A percentile compares a stretch with the other conserved stretches of the same genome.
Evolutionary conservation across 1,140 invertebrate genomes (phyloP).

Genomic region (Parasteatoda tepidariorum): DNA sequence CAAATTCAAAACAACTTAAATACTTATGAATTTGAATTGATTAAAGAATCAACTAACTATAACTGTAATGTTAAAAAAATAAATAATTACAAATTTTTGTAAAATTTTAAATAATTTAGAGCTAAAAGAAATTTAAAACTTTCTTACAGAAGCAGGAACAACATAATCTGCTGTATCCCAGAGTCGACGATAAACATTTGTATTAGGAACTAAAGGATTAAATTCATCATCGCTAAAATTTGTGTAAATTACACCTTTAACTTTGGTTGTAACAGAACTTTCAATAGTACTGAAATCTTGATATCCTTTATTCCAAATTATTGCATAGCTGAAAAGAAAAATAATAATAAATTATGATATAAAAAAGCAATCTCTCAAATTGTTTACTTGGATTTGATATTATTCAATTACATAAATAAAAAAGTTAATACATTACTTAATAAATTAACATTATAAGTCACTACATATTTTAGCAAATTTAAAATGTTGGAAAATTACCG

Average conservation of each 20-base stretch:
- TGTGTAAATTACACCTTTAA: slow-evolving; percentile 71
- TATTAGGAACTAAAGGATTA: slow-evolving; percentile 51
- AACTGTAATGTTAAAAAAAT: too few relatives aligned
- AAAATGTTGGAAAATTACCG: too few relatives aligned
- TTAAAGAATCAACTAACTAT: too few relatives aligned
- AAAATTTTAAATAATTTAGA: neutral
- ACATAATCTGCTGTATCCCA: slow-evolving; percentile 74
- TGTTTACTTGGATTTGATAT: too few relatives aligned
- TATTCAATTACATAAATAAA: too few relatives aligned
- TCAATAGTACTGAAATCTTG: slow-evolving; percentile 71
- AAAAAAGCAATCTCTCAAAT: too few relatives aligned
- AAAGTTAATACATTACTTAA: too few relatives aligned
- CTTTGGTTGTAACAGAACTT: slow-evolving; percentile 71
- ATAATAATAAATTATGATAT: neutral
- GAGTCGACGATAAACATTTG: slow-evolving; percentile 65
- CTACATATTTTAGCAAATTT: too few relatives aligned
- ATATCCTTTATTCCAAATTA: slow-evolving; percentile 72
- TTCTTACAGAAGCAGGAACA: slow-evolving; percentile 70
- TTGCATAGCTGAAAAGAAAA: slow-evolving; percentile 68
- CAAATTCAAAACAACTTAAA: too few relatives aligned
- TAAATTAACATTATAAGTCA: too few relatives aligned
- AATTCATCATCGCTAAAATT: slow-evolving; percentile 65
- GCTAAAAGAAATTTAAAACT: neutral
- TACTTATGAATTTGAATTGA: too few relatives aligned
- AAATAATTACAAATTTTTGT: too few relatives aligned